phyloP scores from a whole-genome alignment of 2,797 vertebrate species.

The Eulemur coronatus region DNA sequence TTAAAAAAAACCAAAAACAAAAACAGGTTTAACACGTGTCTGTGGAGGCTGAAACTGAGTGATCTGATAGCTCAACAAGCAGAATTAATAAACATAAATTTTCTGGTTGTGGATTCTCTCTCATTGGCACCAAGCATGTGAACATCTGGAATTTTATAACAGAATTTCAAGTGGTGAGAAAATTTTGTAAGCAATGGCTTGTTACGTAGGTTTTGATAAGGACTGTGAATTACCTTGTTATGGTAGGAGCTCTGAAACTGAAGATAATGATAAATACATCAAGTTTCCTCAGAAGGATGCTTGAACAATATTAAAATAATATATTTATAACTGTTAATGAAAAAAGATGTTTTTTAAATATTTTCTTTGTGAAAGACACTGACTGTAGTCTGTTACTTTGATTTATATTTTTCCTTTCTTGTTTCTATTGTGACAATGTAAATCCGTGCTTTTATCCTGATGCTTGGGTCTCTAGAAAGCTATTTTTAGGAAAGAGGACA shows the following conservation, averaged over 20 bases:
- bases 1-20: background rate
- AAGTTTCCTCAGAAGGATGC: background rate
- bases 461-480: background rate
- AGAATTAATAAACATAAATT: background rate
- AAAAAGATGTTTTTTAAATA: background rate
- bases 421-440: background rate
- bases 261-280: conserved; percentile 23
- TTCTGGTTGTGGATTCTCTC: background rate
- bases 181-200: background rate
- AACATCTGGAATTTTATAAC: conserved; percentile 57
- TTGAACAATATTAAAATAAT: conserved; percentile 27
- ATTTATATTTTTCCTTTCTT: background rate
- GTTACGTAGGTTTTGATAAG: background rate
- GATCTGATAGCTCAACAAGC: background rate
- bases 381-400: background rate
- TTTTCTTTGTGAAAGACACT: background rate
- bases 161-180: conserved; percentile 25
- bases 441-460: background rate
- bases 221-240: conserved; percentile 41
- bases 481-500: background rate
- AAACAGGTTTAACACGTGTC: background rate
- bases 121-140: background rate
- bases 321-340: background rate
- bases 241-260: background rate
- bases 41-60: background rate